These are phyloP conservation scores for Operophtera brumata DNA, from an alignment of 2,888 invertebrate genomes.

Conservation along the genomic window DNA sequence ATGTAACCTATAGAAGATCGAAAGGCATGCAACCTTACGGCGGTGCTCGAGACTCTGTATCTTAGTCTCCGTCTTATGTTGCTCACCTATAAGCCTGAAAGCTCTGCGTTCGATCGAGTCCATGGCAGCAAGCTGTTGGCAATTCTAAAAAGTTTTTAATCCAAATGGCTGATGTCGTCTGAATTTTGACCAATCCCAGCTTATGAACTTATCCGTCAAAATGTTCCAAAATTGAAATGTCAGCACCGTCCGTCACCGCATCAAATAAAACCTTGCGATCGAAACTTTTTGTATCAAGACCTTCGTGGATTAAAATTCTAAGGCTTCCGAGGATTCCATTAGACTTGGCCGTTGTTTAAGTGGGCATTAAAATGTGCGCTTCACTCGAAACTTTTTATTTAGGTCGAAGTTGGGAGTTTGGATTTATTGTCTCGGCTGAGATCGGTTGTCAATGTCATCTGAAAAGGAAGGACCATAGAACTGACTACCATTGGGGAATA, in stretches of 20 bases:
- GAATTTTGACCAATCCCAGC: slow-evolving; percentile 4
- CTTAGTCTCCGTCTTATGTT: too few species aligned
- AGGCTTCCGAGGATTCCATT: slow-evolving; percentile 36
- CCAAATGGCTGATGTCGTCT: slow-evolving; percentile 1
- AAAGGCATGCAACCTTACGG: too few species aligned
- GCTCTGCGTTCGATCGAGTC: too few species aligned
- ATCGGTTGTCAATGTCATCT: slow-evolving; percentile 8
- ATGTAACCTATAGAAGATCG: too few species aligned
- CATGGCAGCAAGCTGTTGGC: too few species aligned
- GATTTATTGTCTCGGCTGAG: neutral
- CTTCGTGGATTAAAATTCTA: slow-evolving; percentile 45
- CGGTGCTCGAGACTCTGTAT: too few species aligned
- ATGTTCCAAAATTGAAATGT: slow-evolving; percentile 26
- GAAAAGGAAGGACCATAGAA: too few species aligned
- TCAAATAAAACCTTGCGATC: slow-evolving; percentile 30
- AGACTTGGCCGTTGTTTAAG: slow-evolving; percentile 42
- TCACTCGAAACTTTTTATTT: slow-evolving; percentile 32
- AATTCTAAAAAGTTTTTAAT: neutral
- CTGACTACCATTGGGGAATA: too few species aligned
- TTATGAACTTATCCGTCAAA: slow-evolving; percentile 2
- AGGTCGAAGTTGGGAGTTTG: slow-evolving; percentile 4
- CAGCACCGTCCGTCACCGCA: slow-evolving; percentile 11
- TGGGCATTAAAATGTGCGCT: slow-evolving; percentile 25
- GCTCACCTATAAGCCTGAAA: too few species aligned
- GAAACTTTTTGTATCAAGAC: slow-evolving; percentile 37